Evolutionary conservation across 2,113 vertebrate species (phyloP).

Genomic region (Parotia lawesii): DNA sequence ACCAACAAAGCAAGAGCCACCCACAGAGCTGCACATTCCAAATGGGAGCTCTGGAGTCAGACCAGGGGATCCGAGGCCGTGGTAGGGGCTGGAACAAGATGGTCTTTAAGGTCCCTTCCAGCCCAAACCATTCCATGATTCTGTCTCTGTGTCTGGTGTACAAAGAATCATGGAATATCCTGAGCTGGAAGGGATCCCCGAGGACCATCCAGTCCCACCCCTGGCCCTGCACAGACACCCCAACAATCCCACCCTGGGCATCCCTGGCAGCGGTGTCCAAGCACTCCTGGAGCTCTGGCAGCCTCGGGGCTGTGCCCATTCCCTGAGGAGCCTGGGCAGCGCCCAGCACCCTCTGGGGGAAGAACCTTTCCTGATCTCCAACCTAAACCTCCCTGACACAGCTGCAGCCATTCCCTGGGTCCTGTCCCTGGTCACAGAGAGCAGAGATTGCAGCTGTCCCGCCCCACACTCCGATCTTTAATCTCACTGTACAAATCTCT

Average conservation of each 20-base stretch:
- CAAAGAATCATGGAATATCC: neutral
- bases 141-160: neutral
- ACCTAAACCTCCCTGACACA: rapidly evolving
- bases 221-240: neutral
- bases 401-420: neutral
- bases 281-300: rapidly evolving
- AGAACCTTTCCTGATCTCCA: rapidly evolving
- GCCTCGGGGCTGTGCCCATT: neutral
- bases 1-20: neutral
- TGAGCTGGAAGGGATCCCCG: rapidly evolving
- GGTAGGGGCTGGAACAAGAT: neutral
- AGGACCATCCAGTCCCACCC: rapidly evolving
- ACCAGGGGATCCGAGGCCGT: rapidly evolving
- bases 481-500: neutral
- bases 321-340: neutral
- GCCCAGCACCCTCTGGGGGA: neutral
- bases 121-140: neutral
- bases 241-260: neutral
- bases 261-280: rapidly evolving
- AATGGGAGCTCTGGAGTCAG: neutral
- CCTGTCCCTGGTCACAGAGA: neutral
- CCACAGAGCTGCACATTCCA: neutral
- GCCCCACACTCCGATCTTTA: neutral
- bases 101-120: neutral
- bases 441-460: neutral